Base-by-base conservation (phyloP, 37 sponge, comb jelly and placozoan species). In the Ianthella basta region DNA sequence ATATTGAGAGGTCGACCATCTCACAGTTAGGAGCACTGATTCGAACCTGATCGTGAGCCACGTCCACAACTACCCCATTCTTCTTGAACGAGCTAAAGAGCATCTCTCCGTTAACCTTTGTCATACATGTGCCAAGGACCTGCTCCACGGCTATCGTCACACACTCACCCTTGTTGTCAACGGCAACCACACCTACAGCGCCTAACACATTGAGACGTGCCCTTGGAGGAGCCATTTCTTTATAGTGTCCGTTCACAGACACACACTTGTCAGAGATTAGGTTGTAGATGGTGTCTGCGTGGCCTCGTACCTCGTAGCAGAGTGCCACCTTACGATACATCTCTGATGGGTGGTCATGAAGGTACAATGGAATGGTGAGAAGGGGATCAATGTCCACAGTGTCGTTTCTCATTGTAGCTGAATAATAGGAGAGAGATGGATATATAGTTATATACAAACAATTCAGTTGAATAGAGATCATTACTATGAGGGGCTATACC, bases 21-120 rank as follows among this genome's bases (percentile, higher is more conserved):
- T 89, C 90, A 80, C 93, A 93, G 89, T 93, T 89, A 15, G 93
- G 93, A 0, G 87, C 85, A 41, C 83, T 61, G 16, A 93, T 81
- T 16, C 85, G 83, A 0, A 89, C 87, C 13, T 80, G 34, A 23
- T 73, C 54, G 13, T 75, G 24, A 21, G 37, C 57, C 61, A 55
- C 68, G 25, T 61, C 32, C 0, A 81, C 66, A 8, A 39, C 55
- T 0, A 87, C 59, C 10, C 87, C 88, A 79, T 83, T 70, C 39
- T 59, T n/a, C 4, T 33, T 0, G 0, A 40, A 75, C 5, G 56
- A 53, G 65, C n/a, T 29, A 29, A n/a, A 23, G 18, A 34, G n/a
- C 23, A 80, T 29, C 21, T 55, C 57, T 25, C 40, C 39, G 59
- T 82, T 82, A 10, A 82, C 66, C 14, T 37, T 37, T 8, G 82